Evolutionary conservation across 2,113 vertebrate species (phyloP).

Genomic region (Mobula hypostoma): DNA sequence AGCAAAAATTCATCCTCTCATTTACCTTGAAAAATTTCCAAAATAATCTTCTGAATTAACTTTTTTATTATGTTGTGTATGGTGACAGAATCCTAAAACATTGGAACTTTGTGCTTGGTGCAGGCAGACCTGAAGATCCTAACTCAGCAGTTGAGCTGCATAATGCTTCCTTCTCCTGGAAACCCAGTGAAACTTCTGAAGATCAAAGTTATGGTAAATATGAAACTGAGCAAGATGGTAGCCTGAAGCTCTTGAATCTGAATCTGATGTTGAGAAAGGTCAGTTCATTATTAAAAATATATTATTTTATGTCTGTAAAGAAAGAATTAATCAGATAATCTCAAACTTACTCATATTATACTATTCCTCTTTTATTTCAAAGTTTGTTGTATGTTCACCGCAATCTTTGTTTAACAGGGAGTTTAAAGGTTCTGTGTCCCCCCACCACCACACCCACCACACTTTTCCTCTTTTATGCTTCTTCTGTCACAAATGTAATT

Average conservation of each 20-base stretch:
- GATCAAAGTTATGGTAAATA: neutral
- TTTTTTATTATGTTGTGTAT: neutral
- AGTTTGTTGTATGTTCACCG: neutral
- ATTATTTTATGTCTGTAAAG: neutral
- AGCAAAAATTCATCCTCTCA: neutral
- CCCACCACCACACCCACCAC: too few relatives aligned
- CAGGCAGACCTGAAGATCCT: conserved; percentile 55
- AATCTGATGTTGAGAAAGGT: conserved; percentile 73
- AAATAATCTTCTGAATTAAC: neutral
- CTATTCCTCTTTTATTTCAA: too few relatives aligned
- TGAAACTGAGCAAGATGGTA: conserved; percentile 41
- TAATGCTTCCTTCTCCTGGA: conserved; percentile 76
- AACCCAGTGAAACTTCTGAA: neutral
- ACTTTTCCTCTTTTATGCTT: too few relatives aligned
- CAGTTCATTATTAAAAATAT: neutral
- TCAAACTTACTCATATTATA: neutral
- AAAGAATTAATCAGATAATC: neutral
- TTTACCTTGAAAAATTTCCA: neutral
- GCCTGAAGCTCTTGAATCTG: conserved; percentile 62
- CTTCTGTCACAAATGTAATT: too few relatives aligned
- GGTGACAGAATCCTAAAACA: too few relatives aligned
- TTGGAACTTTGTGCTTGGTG: neutral
- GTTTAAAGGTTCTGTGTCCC: too few relatives aligned
- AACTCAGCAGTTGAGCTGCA: conserved; percentile 60
- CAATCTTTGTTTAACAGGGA: too few relatives aligned